Conservation (phyloP, 2,888 invertebrate genomes). For the Chymomyza procnemis region DNA sequence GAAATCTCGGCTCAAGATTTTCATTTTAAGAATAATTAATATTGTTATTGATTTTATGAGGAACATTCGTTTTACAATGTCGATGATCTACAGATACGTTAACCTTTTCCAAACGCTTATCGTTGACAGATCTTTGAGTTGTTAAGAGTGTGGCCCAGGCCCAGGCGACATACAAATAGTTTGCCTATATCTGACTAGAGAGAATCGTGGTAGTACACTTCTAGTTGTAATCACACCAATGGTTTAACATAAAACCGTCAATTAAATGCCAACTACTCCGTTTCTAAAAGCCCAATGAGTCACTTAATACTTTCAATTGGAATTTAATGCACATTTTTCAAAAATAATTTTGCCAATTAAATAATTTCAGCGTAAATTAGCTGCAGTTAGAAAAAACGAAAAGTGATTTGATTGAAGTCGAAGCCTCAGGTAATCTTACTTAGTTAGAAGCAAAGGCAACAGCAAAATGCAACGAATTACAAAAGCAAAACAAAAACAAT, state of each 20-base stretch:
- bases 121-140: too few relatives aligned
- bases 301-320: conserved; percentile 43
- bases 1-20: too few relatives aligned
- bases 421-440: not conserved
- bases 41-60: too few relatives aligned
- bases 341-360: conserved; percentile 63
- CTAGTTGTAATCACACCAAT: not conserved
- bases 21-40: too few relatives aligned
- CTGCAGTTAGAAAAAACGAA: conserved; percentile 17
- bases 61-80: too few relatives aligned
- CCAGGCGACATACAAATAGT: too few relatives aligned
- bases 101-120: too few relatives aligned
- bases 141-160: too few relatives aligned
- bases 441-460: conserved; percentile 2
- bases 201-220: too few relatives aligned
- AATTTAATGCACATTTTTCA: conserved; percentile 59
- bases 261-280: not conserved
- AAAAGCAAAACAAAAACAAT: conserved; percentile 11
- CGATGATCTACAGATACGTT: too few relatives aligned
- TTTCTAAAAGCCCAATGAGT: not conserved
- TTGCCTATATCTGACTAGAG: too few relatives aligned
- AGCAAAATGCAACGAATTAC: not conserved
- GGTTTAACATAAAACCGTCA: not conserved
- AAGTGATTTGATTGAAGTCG: not conserved
- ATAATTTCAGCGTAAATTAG: conserved; percentile 67